phyloP scores from a whole-genome alignment of 2,113 vertebrate species.

The Atherinomorus stipes region DNA sequence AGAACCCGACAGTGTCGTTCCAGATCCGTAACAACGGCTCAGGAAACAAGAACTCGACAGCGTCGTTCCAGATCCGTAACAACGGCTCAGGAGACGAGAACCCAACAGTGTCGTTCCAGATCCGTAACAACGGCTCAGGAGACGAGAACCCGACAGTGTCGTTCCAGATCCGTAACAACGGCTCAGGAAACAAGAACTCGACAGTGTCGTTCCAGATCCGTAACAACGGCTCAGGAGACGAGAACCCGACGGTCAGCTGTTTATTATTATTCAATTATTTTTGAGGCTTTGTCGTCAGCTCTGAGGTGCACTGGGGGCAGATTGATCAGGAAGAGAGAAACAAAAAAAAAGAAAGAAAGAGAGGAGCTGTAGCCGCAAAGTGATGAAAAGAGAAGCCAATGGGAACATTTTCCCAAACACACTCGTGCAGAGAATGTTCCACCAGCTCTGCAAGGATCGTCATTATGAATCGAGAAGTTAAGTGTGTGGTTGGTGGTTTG shows the following conservation, averaged over 20 bases:
- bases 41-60: no score
- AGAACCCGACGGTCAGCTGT: conserved; percentile 13
- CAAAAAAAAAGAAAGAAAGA: conserved; percentile 11
- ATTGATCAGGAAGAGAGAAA: conserved; percentile 2
- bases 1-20: no score
- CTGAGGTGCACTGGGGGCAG: neutral
- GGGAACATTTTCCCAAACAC: conserved; percentile 18
- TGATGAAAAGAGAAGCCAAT: neutral
- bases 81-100: no score
- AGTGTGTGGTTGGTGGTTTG: conserved; percentile 42
- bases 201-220: no score
- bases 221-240: no score
- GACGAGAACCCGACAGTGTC: no score
- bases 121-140: no score
- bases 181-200: no score
- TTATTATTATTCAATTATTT: conserved; percentile 42
- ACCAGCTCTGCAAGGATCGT: conserved; percentile 21
- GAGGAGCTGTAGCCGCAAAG: conserved; percentile 34
- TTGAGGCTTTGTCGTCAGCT: neutral
- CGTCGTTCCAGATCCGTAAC: no score
- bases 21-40: no score
- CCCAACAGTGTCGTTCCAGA: no score
- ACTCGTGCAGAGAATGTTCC: conserved; percentile 40
- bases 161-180: no score
- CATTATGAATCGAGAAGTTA: conserved; percentile 20